Percentiles rank a stretch among this genome's conserved stretches.
These are phyloP conservation scores for Rachycentron canadum DNA, from an alignment of 2,797 vertebrate species.

Conservation along the genomic window DNA sequence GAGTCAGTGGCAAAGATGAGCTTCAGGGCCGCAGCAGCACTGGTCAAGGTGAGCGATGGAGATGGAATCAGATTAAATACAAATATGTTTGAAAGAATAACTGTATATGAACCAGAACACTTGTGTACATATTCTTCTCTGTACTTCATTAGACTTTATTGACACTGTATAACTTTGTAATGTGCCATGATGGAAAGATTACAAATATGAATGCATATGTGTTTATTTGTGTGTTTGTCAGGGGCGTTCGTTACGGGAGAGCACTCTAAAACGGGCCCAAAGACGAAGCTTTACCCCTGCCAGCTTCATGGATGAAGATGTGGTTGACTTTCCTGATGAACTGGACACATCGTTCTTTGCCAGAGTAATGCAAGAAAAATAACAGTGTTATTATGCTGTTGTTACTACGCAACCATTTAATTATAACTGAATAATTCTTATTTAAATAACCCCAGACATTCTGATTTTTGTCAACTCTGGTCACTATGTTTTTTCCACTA, in stretches of 20 bases:
- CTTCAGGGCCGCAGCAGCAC: slow-evolving; percentile 93
- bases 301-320: slow-evolving; percentile 97
- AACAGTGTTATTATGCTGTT: neutral
- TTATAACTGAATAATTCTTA: neutral
- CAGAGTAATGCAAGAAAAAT: slow-evolving; percentile 83
- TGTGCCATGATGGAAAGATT: neutral
- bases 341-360: slow-evolving; percentile 98
- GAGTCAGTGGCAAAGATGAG: slow-evolving; percentile 99
- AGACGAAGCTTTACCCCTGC: slow-evolving; percentile 96
- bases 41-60: slow-evolving; percentile 90
- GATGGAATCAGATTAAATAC: neutral
- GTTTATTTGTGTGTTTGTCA: slow-evolving; percentile 62
- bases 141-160: neutral
- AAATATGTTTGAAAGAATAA: neutral
- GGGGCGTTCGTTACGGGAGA: slow-evolving; percentile 93
- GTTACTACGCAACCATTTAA: neutral
- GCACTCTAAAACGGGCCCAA: slow-evolving; percentile 85
- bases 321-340: slow-evolving; percentile 94
- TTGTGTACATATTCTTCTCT: neutral
- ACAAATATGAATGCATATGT: neutral
- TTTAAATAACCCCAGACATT: neutral
- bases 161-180: neutral
- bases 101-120: neutral
- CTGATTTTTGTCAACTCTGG: neutral
- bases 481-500: neutral